Evolutionary conservation across 2,113 vertebrate genomes (phyloP).

Genomic region (Strigops habroptila): DNA sequence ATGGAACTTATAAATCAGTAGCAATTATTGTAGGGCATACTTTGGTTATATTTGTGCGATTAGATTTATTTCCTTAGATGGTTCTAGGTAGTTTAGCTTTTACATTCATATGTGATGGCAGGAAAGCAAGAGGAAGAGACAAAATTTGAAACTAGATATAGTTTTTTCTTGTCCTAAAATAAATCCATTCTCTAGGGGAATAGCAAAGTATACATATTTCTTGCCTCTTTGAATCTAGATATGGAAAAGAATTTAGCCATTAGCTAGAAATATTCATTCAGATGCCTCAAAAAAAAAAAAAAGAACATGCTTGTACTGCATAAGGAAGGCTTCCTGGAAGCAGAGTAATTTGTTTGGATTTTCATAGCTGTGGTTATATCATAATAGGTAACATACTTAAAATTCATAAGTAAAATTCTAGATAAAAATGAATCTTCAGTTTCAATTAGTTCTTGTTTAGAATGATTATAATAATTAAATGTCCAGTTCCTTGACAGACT

Average conservation of each 20-base stretch:
- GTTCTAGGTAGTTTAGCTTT: constrained; percentile 42
- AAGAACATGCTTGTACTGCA: neutral
- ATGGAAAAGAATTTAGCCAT: constrained; percentile 42
- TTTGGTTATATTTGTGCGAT: constrained; percentile 37
- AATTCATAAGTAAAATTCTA: constrained; percentile 42
- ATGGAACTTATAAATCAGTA: constrained; percentile 24
- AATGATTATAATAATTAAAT: constrained; percentile 62
- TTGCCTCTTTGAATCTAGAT: constrained; percentile 53
- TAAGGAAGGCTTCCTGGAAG: constrained; percentile 4
- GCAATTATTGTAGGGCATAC: neutral
- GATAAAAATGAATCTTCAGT: constrained; percentile 55
- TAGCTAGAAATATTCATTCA: constrained; percentile 39
- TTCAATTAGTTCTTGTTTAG: constrained; percentile 60
- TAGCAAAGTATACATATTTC: constrained; percentile 31
- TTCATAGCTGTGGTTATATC: constrained; percentile 39
- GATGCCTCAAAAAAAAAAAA: constrained; percentile 34
- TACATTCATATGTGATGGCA: constrained; percentile 41
- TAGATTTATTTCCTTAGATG: constrained; percentile 50
- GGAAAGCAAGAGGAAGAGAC: neutral
- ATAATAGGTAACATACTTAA: constrained; percentile 51
- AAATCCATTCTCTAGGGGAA: constrained; percentile 44
- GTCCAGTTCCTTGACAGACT: constrained; percentile 48
- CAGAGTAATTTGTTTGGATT: constrained; percentile 44
- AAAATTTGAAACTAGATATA: constrained; percentile 36
- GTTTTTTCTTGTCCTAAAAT: constrained; percentile 43